These are phyloP conservation scores for Mycetomoellerius zeteki DNA, from an alignment of 1,140 invertebrate species.

Conservation along the genomic window DNA sequence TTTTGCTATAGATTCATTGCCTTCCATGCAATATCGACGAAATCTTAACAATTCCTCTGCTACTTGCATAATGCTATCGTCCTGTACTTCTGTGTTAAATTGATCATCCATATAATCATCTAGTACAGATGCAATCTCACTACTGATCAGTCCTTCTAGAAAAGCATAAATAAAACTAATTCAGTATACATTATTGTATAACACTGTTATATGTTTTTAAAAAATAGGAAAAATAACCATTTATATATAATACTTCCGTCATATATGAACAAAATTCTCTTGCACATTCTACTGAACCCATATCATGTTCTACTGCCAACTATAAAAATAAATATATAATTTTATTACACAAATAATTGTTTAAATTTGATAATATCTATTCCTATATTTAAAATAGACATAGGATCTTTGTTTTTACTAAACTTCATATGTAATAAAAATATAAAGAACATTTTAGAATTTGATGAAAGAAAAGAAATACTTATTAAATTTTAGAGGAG, in stretches of 20 bases:
- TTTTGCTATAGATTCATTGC: conserved; percentile 64
- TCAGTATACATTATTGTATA: neutral
- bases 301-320: conserved; percentile 81
- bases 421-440: neutral
- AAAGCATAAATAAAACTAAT: neutral
- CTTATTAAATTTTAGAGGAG: neutral
- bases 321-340: conserved; percentile 61
- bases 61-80: conserved; percentile 79
- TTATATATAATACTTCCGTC: conserved; percentile 78
- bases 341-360: conserved; percentile 3
- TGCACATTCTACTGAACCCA: conserved; percentile 76
- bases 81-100: conserved; percentile 81
- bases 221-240: conserved; percentile 71
- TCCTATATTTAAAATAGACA: neutral
- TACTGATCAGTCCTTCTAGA: conserved; percentile 75
- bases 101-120: conserved; percentile 80
- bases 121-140: conserved; percentile 77
- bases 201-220: neutral
- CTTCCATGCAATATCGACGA: conserved; percentile 73
- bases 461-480: conserved; percentile 2
- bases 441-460: conserved; percentile 1
- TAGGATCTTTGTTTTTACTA: neutral
- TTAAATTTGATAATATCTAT: neutral
- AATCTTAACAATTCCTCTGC: conserved; percentile 81
- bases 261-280: conserved; percentile 77